phyloP scores from a whole-genome alignment of 2,888 invertebrate species.

The Terebella lapidaria region DNA sequence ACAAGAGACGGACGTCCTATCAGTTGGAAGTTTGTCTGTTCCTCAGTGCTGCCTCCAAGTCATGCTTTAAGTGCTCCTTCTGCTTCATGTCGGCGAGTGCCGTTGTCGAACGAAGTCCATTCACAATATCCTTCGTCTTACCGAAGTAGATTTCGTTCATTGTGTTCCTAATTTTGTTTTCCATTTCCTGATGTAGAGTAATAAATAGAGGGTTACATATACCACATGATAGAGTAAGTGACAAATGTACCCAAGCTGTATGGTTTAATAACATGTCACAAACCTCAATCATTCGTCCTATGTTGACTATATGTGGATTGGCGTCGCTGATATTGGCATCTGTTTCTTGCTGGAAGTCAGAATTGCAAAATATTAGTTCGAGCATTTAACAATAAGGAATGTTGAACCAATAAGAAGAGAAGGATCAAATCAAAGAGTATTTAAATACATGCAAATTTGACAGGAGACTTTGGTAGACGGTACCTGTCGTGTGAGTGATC shows the following conservation, averaged over 20 bases:
- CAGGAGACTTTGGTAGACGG: no score
- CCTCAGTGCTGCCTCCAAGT: constrained; percentile 23
- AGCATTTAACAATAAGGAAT: no score
- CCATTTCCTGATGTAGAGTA: constrained; percentile 71
- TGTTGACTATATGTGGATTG: constrained; percentile 96
- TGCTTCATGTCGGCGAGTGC: constrained; percentile 17
- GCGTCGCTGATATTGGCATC: constrained; percentile 87
- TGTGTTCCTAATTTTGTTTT: constrained; percentile 97
- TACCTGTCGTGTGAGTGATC: constrained; percentile 94
- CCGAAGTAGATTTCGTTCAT: constrained; percentile 99
- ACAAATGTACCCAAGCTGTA: not conserved
- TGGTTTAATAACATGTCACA: constrained; percentile 12
- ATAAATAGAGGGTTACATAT: not conserved
- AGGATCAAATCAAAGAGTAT: no score
- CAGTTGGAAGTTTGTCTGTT: constrained; percentile 10
- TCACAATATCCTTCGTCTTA: constrained; percentile 97
- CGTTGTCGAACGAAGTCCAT: constrained; percentile 71
- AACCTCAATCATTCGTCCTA: constrained; percentile 92
- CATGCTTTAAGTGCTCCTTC: constrained; percentile 18
- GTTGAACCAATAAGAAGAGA: no score
- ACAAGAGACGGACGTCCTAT: no score
- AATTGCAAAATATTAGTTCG: no score
- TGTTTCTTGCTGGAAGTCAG: constrained; percentile 83
- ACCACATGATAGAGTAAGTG: not conserved
- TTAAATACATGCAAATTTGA: no score